Conservation (phyloP, 2,888 invertebrate genomes). For the Drosophila demipolita region DNA sequence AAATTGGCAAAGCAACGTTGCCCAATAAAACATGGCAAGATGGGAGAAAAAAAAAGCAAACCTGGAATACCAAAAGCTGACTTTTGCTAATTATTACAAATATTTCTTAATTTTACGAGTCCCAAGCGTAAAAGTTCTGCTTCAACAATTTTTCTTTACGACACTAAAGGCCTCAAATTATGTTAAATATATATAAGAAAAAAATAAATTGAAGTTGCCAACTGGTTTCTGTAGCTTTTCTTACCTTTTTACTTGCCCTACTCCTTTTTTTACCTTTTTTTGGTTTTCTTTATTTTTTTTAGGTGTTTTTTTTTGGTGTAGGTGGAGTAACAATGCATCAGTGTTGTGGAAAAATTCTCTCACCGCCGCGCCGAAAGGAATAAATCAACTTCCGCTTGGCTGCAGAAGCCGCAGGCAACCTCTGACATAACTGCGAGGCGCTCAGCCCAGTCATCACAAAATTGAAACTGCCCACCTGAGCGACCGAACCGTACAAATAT, state of each 20-base stretch:
- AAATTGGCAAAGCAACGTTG: constrained; percentile 33
- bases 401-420: constrained; percentile 53
- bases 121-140: constrained; percentile 64
- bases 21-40: constrained; percentile 2
- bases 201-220: constrained; percentile 8
- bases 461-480: constrained; percentile 67
- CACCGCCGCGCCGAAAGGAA: constrained; percentile 63
- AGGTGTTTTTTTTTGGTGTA: constrained; percentile 30
- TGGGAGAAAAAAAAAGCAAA: background rate
- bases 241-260: constrained; percentile 14
- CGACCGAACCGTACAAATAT: constrained; percentile 8
- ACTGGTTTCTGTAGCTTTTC: constrained; percentile 29
- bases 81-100: constrained; percentile 72
- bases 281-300: background rate
- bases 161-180: constrained; percentile 49
- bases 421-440: constrained; percentile 75
- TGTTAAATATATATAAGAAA: constrained; percentile 26
- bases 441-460: constrained; percentile 63
- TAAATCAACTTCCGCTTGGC: constrained; percentile 84
- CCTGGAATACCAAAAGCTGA: constrained; percentile 10
- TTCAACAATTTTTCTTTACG: constrained; percentile 69
- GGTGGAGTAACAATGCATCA: constrained; percentile 72
- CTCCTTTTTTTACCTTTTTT: background rate
- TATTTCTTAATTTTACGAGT: constrained; percentile 71
- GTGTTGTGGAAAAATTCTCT: constrained; percentile 69